A percentile compares a stretch with the other conserved stretches of the same genome.
Conservation (phyloP, 1,140 invertebrate species). For the Pogonus chalceus region DNA sequence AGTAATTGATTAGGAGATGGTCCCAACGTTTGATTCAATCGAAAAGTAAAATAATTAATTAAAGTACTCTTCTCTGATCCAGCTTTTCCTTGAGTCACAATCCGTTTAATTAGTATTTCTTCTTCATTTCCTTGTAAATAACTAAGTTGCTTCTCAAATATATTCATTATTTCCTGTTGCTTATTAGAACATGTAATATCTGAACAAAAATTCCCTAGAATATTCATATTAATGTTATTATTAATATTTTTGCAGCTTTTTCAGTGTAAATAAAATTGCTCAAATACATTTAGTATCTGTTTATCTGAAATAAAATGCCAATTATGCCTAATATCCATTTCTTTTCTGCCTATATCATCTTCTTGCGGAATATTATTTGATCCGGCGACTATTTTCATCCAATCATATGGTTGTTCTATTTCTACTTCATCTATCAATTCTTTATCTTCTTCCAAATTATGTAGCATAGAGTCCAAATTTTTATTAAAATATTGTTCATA, state of each 20-base stretch:
- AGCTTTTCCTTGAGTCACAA: neutral
- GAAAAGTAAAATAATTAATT: conserved; percentile 1
- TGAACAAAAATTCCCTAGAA: too few species aligned
- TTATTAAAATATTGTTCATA: conserved; percentile 1
- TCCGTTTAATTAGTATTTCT: neutral
- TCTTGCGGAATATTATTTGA: neutral
- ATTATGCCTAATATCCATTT: neutral
- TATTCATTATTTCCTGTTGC: neutral
- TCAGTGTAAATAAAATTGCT: too few species aligned
- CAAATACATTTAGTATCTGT: too few species aligned
- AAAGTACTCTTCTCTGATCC: neutral
- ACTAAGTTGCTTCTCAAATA: neutral
- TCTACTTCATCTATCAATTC: neutral
- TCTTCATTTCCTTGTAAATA: neutral
- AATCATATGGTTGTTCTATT: neutral
- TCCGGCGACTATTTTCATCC: neutral
- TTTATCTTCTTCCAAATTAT: neutral
- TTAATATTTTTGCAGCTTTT: too few species aligned
- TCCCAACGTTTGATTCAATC: neutral
- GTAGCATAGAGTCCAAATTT: neutral
- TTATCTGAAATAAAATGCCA: neutral
- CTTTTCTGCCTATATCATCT: neutral
- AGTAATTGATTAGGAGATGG: neutral
- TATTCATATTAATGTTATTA: too few species aligned
- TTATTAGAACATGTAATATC: too few species aligned